Evolutionary conservation across 2,888 invertebrate species (phyloP).

Genomic region (Drosophila limbata): DNA sequence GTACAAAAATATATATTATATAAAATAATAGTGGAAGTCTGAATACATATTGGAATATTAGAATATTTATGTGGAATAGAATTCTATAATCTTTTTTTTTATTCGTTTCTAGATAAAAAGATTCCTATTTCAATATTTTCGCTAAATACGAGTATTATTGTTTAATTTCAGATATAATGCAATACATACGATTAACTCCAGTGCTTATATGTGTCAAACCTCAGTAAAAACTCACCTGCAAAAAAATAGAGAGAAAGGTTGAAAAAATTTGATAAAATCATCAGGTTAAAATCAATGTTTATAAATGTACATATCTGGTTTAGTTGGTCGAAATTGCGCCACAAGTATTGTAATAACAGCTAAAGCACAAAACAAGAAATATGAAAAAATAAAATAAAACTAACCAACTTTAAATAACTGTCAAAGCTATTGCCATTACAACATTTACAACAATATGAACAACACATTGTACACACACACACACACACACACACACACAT

Average conservation of each 20-base stretch:
- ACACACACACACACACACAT: constrained; percentile 9
- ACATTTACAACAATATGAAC: constrained; percentile 23
- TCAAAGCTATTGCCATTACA: constrained; percentile 51
- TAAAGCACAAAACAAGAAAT: constrained; percentile 5
- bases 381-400: constrained; percentile 5
- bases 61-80: too few species aligned
- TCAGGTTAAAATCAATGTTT: constrained; percentile 43
- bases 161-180: constrained; percentile 8
- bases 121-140: not conserved
- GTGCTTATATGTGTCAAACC: constrained; percentile 1
- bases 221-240: constrained; percentile 52
- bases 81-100: not conserved
- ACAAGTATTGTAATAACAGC: constrained; percentile 16
- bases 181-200: constrained; percentile 8
- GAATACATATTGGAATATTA: too few species aligned
- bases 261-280: constrained; percentile 21
- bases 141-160: not conserved
- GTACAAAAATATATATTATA: too few species aligned
- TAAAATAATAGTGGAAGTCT: too few species aligned
- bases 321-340: constrained; percentile 21
- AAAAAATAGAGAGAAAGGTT: constrained; percentile 22
- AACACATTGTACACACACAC: constrained; percentile 1
- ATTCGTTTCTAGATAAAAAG: not conserved
- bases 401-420: constrained; percentile 35
- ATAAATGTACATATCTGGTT: constrained; percentile 23